Evolutionary conservation across 2,113 vertebrate species (phyloP).

Genomic region (Campylorhamphus procurvoides): DNA sequence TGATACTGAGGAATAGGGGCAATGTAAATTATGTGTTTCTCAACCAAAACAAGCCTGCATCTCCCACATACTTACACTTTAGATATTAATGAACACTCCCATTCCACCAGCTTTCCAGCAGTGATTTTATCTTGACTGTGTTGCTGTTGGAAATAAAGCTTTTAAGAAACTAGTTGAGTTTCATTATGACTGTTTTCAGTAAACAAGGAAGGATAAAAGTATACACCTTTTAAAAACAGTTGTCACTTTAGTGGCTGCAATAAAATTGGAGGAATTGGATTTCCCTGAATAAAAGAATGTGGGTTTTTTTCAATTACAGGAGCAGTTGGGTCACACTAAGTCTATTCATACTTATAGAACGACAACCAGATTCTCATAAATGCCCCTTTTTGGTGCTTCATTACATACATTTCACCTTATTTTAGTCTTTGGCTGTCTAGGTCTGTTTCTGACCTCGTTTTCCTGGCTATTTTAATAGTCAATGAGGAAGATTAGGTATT

Average conservation of each 20-base stretch:
- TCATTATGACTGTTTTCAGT: neutral
- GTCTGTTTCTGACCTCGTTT: neutral
- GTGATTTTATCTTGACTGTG: neutral
- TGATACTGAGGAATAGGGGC: neutral
- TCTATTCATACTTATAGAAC: neutral
- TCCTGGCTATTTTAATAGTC: neutral
- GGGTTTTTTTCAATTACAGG: neutral
- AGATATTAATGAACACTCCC: neutral
- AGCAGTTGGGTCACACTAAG: neutral
- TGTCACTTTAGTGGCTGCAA: neutral
- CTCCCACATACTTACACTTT: neutral
- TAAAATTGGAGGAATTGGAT: neutral
- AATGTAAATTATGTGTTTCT: neutral
- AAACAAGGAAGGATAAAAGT: neutral
- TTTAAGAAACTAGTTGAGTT: neutral
- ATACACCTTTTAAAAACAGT: neutral
- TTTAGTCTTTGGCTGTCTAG: neutral
- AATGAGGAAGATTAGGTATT: neutral
- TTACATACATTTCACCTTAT: neutral
- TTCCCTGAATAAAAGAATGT: neutral
- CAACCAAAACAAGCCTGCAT: neutral
- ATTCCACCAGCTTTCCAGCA: neutral
- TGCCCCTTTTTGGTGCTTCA: neutral
- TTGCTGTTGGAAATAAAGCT: neutral
- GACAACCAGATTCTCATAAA: neutral